A percentile compares a stretch with the other conserved stretches of the same genome.
phyloP scores from a whole-genome alignment of 2,888 invertebrate genomes.

The Lasioglossum villosulum region DNA sequence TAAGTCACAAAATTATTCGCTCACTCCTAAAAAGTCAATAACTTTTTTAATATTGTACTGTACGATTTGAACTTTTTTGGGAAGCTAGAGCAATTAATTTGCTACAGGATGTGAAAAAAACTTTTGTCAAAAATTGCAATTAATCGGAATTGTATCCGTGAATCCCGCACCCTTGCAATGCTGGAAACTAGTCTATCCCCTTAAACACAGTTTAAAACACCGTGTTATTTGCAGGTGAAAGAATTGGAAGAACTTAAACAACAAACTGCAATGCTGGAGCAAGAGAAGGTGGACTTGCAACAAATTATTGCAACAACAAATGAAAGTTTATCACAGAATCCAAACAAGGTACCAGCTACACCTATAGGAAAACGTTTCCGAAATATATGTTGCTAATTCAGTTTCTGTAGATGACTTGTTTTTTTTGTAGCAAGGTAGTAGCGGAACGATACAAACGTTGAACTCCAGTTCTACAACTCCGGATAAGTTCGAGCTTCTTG shows the following conservation, averaged over 20 bases:
- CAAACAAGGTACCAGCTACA: conserved; percentile 60
- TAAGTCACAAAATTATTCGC: too few relatives aligned
- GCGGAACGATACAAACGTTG: conserved; percentile 73
- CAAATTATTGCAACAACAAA: conserved; percentile 79
- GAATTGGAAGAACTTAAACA: conserved; percentile 87
- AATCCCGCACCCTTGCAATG: too few relatives aligned
- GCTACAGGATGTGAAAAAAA: too few relatives aligned
- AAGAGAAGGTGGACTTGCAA: conserved; percentile 87
- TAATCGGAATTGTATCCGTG: too few relatives aligned
- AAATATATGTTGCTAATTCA: conserved; percentile 7
- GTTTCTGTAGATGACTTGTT: conserved; percentile 22
- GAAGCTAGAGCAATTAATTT: too few relatives aligned
- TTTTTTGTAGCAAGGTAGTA: conserved; percentile 69
- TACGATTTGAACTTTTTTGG: too few relatives aligned
- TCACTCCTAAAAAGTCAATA: too few relatives aligned
- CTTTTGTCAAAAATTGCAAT: too few relatives aligned
- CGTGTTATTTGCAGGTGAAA: conserved; percentile 84
- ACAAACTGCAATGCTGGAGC: conserved; percentile 86
- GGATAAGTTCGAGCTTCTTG: conserved; percentile 82
- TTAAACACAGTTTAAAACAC: background rate
- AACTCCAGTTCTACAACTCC: conserved; percentile 82
- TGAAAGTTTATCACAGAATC: conserved; percentile 62
- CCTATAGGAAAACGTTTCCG: background rate
- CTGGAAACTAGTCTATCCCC: too few relatives aligned
- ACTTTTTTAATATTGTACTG: too few relatives aligned